Base-by-base conservation (phyloP, 2,888 invertebrate genomes). In the Acleris emargana region DNA sequence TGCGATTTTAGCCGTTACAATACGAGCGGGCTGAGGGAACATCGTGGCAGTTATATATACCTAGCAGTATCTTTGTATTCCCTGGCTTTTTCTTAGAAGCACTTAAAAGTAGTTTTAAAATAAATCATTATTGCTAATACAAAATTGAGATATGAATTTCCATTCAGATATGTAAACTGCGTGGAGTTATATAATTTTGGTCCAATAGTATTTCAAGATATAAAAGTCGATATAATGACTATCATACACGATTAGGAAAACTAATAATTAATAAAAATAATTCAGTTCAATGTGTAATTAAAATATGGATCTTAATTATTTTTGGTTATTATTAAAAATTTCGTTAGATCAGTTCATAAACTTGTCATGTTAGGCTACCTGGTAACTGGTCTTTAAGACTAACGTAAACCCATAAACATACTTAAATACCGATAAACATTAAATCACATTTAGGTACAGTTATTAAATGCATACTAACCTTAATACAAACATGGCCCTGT, bases 131-230 rank as follows among this genome's bases (percentile, higher is more conserved):
- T 89, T 88, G 88, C 88, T 89, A 89, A 69, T 76, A 78, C 76
- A 79, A 60, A 77, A 82, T 79, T 79, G 77, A 86, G 89, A 90
- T 89, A 89, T 90, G 88, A 82, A 80, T 78, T 74, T 73, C 74
- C 76, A 76, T 83, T 80, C 82, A 89, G 90, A 91, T 91, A 91
- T 91, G 90, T 84, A 81, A 84, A 82, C 84, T 81, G 83, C 78
- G 66, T 81, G 83, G 77, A 38, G 38, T 81, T 81, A 81, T 82
- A 77, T 78, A 77, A 71, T 80, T 82, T 91, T 90, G 90, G 90
- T 90, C 90, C 90, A 73, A 88, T 83, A 75, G 72, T 73, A 74
- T 53, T 59, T 66, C 45, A 32, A 55, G 60, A 60, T 58, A 60
- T 53, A 57, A 43, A 61, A 60, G 45, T 55, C 32, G 25, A 57